Evolutionary conservation across 2,113 vertebrate genomes (phyloP).

Genomic region (Egretta garzetta): DNA sequence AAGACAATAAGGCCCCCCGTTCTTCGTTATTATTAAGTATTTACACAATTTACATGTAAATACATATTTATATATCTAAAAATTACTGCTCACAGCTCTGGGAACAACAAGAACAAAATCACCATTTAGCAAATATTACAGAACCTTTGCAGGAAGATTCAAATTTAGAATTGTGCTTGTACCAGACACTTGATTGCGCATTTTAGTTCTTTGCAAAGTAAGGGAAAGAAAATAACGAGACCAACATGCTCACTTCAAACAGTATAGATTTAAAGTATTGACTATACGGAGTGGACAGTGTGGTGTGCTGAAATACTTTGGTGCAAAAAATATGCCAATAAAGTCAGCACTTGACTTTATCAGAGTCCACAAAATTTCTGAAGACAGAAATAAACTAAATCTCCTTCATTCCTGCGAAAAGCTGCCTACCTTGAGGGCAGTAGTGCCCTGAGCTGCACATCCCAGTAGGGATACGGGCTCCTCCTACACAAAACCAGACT

Average conservation of each 20-base stretch:
- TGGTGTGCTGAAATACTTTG: neutral
- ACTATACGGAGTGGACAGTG: neutral
- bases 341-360: rapidly evolving
- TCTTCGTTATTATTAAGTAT: neutral
- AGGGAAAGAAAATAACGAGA: neutral
- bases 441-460: conserved; percentile 85
- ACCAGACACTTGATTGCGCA: neutral
- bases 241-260: neutral
- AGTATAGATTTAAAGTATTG: neutral
- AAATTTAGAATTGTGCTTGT: neutral
- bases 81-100: neutral
- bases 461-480: conserved; percentile 77
- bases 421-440: conserved; percentile 81
- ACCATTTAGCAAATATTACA: neutral
- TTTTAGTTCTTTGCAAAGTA: neutral
- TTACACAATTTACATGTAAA: neutral
- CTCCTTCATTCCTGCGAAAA: rapidly evolving
- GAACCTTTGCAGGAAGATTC: neutral
- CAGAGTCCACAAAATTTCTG: neutral
- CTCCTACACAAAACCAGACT: conserved; percentile 85
- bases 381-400: neutral
- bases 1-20: neutral
- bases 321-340: rapidly evolving
- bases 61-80: neutral
- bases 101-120: neutral